Base-by-base conservation (phyloP, 2,888 invertebrate species). In the Synanthedon formicaeformis region DNA sequence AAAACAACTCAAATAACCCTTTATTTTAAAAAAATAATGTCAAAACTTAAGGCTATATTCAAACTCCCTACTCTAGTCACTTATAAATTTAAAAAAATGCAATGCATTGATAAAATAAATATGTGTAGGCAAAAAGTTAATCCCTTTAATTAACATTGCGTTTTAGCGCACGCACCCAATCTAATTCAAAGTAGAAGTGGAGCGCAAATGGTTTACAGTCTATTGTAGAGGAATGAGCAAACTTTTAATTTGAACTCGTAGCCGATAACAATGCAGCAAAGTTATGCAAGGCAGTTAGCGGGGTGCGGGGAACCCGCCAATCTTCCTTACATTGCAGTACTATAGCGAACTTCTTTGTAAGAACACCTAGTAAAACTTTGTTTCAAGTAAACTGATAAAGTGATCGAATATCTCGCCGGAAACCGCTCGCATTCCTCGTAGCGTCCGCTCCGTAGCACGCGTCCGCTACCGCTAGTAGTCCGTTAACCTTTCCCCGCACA, bases 331-430 rank as follows among this genome's bases (percentile, higher is more conserved):
- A 71, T 78, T 79, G 80, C 82, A 83, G 81, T 84, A 79, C 76
- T 77, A 78, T 77, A 71, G 70, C 77, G 78, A 80, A 83, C 79
- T 87, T 84, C 83, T 85, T 81, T 79, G 81, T 82, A 82, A 80
- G 79, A 84, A 80, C 78, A 82, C 77, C 81, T 82, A 76, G 77
- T 72, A 81, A 87, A 86, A 88, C 78, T 87, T 88, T 86, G 70
- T 73, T 66, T 64, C 68, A 87, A 87, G 85, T 86, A 82, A 87
- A 87, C 84, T 85, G 81, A 66, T 66, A 64, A 72, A 73, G 66
- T 66, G 63, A 60, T 66, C 63, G 67, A 65, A 71, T 68, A 66
- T 64, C 62, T 62, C 65, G 68, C 65, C 69, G 60, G 66, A 66
- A 63, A 65, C 64, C 65, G 65, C 61, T 49, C 52, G 52, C 66